Base-by-base conservation (phyloP, 2,797 vertebrate species). In the Xyrichtys novacula region DNA sequence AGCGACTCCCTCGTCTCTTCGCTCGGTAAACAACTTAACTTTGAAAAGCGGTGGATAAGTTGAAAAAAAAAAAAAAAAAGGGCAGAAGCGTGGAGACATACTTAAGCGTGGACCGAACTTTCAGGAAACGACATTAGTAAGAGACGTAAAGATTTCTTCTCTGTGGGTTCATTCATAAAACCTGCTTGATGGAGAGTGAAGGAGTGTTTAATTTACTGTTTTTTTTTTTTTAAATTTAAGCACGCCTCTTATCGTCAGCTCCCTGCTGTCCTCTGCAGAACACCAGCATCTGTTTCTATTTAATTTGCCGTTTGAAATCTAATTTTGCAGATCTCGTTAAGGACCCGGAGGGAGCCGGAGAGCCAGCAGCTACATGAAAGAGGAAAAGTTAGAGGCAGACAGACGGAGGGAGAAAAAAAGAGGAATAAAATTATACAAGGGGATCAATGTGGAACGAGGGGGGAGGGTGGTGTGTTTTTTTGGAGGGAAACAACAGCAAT, bases 221-320 rank as follows among this genome's bases (percentile, higher is more conserved):
- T 64, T 64, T 25, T 66, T 38, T 19, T 42, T 64, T 64, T 25
- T 66, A 32, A 49, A 74, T 68, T 66, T 28, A 59, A 71, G 34
- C 16, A 12, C 9, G 47, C 29, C 36, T 78, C 66, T 68, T 34
- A 46, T 83, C 54, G 43, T 14, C 60, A 7, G 28, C 66, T 79
- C 73, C 76, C 80, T 11, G 71, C 74, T 54, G 84, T 65, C 75
- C 67, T 22, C 52, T 28, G 60, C 72, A 76, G 14, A 76, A 31
- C 77, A 31, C 16, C 66, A 77, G 74, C 83, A 84, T 76, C 81
- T 90, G 81, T 57, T 68, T 78, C 74, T 53, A 71, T 80, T 87
- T 76, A 55, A 85, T 78, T 80, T 87, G 64, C 70, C 34, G 49
- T 87, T 84, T 84, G 74, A 87, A 87, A 88, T 80, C 19, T 77